A percentile compares a stretch with the other conserved stretches of the same genome.
Conservation (phyloP, 2,888 invertebrate genomes). For the Leptinotarsa rubiginosa region DNA sequence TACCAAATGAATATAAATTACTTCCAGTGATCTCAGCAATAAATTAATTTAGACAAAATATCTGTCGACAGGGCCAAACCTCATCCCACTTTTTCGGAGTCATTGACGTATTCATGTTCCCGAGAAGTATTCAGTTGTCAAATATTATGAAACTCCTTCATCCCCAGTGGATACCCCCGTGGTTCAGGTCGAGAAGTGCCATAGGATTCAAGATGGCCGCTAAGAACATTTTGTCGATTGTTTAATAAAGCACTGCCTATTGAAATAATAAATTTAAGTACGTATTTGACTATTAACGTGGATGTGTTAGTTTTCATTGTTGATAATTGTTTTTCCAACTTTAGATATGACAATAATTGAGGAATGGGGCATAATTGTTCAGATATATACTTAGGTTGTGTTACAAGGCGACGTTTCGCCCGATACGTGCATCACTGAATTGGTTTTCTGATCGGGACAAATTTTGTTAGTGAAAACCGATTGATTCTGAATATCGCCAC, state of each 20-base stretch:
- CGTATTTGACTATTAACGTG: constrained; percentile 49
- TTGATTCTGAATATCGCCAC: neutral
- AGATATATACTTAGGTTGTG: constrained; percentile 38
- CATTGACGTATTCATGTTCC: neutral
- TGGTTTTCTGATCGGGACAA: constrained; percentile 11
- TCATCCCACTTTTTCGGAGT: neutral
- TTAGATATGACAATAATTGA: constrained; percentile 64
- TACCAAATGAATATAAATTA: constrained; percentile 22
- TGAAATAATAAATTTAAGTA: constrained; percentile 47
- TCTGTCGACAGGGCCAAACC: neutral
- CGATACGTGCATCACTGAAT: constrained; percentile 15
- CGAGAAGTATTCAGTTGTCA: neutral
- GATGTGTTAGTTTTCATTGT: constrained; percentile 52
- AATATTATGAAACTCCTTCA: neutral
- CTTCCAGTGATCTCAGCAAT: constrained; percentile 59
- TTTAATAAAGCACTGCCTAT: constrained; percentile 57
- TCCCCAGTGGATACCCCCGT: constrained; percentile 6
- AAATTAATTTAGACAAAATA: constrained; percentile 34
- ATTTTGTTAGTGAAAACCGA: constrained; percentile 1
- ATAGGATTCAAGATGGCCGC: constrained; percentile 19
- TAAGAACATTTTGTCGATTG: constrained; percentile 28
- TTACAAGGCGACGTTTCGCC: constrained; percentile 29
- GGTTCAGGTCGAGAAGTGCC: neutral
- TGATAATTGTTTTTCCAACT: constrained; percentile 56
- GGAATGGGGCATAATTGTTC: constrained; percentile 63